Evolutionary conservation across 23 tunicate genomes (phyloP).

Genomic region (Pegea sp.): DNA sequence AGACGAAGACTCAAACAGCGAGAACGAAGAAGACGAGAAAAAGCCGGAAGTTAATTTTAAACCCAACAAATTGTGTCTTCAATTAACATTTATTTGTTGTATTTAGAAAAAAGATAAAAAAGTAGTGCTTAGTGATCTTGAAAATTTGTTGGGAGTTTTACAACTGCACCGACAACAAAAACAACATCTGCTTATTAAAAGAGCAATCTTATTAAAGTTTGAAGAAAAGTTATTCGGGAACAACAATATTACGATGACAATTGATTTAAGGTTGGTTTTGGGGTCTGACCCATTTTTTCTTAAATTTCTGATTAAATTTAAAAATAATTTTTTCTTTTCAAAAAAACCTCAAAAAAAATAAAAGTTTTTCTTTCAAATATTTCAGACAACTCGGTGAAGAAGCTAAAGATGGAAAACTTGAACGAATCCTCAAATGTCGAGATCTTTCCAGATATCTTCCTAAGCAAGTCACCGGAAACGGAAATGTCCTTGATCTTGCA

Average conservation of each 20-base stretch:
- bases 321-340: not conserved
- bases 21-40: no score
- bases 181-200: constrained; percentile 66
- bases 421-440: constrained; percentile 52
- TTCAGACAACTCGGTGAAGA: constrained; percentile 68
- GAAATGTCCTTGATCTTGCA: constrained; percentile 59
- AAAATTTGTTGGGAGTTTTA: constrained; percentile 28
- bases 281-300: not conserved
- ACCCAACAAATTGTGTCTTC: no score
- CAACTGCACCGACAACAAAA: constrained; percentile 58
- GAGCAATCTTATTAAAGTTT: constrained; percentile 60
- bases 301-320: not conserved
- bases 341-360: not conserved
- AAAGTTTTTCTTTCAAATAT: not conserved
- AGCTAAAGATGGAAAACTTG: constrained; percentile 62
- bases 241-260: constrained; percentile 81
- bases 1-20: no score
- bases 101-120: no score
- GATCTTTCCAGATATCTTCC: constrained; percentile 62
- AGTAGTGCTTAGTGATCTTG: no score
- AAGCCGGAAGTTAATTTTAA: no score
- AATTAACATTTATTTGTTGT: no score
- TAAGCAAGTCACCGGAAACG: constrained; percentile 45
- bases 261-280: constrained; percentile 41
- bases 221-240: constrained; percentile 89